A percentile compares a stretch with the other conserved stretches of the same genome.
These are phyloP conservation scores for Drosophila fungiperda DNA, from an alignment of 2,888 invertebrate genomes.

Conservation along the genomic window DNA sequence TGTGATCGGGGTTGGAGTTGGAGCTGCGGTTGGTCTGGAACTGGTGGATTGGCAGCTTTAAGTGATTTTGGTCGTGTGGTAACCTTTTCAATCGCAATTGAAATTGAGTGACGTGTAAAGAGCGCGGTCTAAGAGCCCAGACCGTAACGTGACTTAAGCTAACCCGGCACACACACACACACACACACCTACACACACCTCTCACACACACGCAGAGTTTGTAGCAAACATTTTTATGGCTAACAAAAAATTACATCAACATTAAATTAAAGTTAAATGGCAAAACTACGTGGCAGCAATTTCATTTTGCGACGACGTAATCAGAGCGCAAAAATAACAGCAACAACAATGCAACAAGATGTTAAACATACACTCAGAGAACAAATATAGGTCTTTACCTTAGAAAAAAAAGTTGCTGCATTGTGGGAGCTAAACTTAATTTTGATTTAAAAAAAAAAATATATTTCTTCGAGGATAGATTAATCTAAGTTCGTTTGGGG, in stretches of 20 bases:
- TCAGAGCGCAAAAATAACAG: slow-evolving; percentile 57
- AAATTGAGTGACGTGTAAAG: slow-evolving; percentile 52
- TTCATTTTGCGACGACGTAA: slow-evolving; percentile 70
- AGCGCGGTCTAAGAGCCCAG: slow-evolving; percentile 7
- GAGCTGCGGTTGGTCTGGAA: not conserved
- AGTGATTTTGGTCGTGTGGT: slow-evolving; percentile 66
- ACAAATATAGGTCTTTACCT: not conserved
- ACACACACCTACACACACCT: not conserved
- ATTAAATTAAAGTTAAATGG: slow-evolving; percentile 82
- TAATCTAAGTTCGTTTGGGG: too few relatives aligned
- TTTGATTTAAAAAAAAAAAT: not conserved
- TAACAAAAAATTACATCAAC: slow-evolving; percentile 76
- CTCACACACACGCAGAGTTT: not conserved
- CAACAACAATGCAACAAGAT: slow-evolving; percentile 33
- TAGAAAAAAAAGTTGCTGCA: not conserved
- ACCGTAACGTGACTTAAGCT: slow-evolving; percentile 73
- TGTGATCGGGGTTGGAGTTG: not conserved
- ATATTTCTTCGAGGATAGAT: too few relatives aligned
- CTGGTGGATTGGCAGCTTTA: slow-evolving; percentile 69
- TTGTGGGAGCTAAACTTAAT: not conserved
- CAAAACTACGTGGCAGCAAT: slow-evolving; percentile 81
- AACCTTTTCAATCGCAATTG: slow-evolving; percentile 73
- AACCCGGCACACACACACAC: slow-evolving; percentile 31
- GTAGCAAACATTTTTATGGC: slow-evolving; percentile 63
- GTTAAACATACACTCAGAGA: slow-evolving; percentile 13